phyloP scores from a whole-genome alignment of 1,140 invertebrate species.

The Atta texana region DNA sequence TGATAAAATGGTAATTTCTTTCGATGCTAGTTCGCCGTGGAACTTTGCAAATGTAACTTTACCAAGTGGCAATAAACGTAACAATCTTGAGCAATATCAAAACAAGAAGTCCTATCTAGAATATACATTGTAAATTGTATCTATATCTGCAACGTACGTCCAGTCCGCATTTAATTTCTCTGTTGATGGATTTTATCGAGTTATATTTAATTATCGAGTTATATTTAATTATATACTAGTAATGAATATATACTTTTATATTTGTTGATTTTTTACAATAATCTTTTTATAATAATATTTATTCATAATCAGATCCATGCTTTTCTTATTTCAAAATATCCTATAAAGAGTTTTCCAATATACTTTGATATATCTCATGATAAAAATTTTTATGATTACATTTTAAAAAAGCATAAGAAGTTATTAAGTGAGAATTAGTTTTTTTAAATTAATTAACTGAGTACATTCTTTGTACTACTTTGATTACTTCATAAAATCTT shows the following conservation, averaged over 20 bases:
- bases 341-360: background rate
- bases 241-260: background rate
- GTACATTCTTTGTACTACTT: background rate
- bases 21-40: conserved; percentile 41
- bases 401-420: background rate
- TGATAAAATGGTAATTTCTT: conserved; percentile 61
- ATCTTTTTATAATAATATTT: background rate
- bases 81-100: conserved; percentile 64
- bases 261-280: background rate
- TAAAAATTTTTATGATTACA: background rate
- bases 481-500: background rate
- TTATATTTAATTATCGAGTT: too few relatives aligned
- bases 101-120: conserved; percentile 47
- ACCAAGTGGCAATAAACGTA: conserved; percentile 64
- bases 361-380: background rate
- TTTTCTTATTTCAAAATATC: background rate
- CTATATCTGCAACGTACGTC: background rate
- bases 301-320: background rate
- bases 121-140: conserved; percentile 24
- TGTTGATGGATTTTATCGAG: background rate
- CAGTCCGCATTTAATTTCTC: background rate
- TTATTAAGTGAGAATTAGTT: background rate
- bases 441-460: background rate
- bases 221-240: background rate
- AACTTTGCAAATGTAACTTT: conserved; percentile 56